Conservation (phyloP, 2,113 vertebrate genomes). For the Perccottus glenii region DNA sequence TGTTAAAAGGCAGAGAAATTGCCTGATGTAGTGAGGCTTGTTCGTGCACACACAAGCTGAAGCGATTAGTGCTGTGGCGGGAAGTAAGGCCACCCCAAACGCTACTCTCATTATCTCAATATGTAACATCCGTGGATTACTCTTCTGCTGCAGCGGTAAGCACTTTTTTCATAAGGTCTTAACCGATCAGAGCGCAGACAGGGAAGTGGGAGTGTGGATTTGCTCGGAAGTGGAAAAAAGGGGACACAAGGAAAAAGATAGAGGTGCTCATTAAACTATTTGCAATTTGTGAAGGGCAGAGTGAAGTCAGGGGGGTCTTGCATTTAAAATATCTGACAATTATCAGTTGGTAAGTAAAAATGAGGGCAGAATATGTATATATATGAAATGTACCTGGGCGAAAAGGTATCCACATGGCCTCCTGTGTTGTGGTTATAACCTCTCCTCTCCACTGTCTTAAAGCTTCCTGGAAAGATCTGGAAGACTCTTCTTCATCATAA, state of each 20-base stretch:
- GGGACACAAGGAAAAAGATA: not conserved
- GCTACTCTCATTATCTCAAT: constrained; percentile 67
- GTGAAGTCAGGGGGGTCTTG: not conserved
- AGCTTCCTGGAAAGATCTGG: constrained; percentile 82
- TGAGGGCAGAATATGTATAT: constrained; percentile 1
- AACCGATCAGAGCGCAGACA: constrained; percentile 47
- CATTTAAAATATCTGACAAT: not conserved
- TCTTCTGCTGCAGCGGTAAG: constrained; percentile 60
- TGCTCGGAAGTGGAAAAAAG: constrained; percentile 23
- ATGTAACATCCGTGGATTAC: constrained; percentile 67
- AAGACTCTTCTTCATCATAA: constrained; percentile 82
- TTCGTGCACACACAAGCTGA: constrained; percentile 32
- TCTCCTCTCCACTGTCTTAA: constrained; percentile 80
- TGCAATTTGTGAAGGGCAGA: not conserved
- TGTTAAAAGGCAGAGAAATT: constrained; percentile 42
- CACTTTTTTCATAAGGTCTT: constrained; percentile 51
- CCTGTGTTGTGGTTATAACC: constrained; percentile 56
- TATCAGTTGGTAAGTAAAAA: too few relatives aligned
- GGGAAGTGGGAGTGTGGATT: constrained; percentile 6
- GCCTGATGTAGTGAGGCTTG: constrained; percentile 23
- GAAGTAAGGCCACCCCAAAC: constrained; percentile 51
- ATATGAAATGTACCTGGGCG: constrained; percentile 74
- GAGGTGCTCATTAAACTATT: not conserved
- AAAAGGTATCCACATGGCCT: constrained; percentile 40
- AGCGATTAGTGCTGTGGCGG: constrained; percentile 49